Evolutionary conservation across 2,888 invertebrate species (phyloP).

Genomic region (Tiphia femorata): DNA sequence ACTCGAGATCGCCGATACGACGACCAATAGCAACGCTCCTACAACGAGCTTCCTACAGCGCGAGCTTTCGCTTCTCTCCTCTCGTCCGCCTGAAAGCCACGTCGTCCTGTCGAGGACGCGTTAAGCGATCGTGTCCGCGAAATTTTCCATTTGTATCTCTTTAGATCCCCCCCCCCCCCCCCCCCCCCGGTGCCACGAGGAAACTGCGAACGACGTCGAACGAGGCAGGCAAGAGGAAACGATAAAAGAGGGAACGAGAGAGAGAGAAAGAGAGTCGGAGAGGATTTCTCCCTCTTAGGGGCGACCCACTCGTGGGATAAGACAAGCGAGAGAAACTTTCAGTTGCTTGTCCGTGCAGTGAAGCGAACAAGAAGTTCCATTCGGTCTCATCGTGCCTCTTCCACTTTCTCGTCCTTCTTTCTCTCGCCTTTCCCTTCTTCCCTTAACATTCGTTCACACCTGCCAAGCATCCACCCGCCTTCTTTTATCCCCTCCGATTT

Average conservation of each 20-base stretch:
- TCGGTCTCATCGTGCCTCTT: not conserved
- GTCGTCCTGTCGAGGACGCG: not conserved
- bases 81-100: no score
- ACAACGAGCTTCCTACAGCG: no score
- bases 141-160: not conserved
- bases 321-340: slow-evolving; percentile 8
- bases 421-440: not conserved
- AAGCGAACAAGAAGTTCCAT: slow-evolving; percentile 8
- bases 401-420: not conserved
- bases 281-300: no score
- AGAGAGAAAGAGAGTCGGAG: not conserved
- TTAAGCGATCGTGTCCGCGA: not conserved
- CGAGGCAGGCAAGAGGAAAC: not conserved
- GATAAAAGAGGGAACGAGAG: not conserved
- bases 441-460: no score
- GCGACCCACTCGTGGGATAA: no score
- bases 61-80: no score
- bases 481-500: no score
- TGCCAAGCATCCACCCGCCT: no score
- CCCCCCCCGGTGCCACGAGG: not conserved
- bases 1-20: no score
- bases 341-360: slow-evolving; percentile 10
- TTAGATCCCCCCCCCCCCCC: no score
- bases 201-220: not conserved
- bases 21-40: no score